Base-by-base conservation (phyloP, 2,888 invertebrate species). In the Chaetogeoica ovagalla region DNA sequence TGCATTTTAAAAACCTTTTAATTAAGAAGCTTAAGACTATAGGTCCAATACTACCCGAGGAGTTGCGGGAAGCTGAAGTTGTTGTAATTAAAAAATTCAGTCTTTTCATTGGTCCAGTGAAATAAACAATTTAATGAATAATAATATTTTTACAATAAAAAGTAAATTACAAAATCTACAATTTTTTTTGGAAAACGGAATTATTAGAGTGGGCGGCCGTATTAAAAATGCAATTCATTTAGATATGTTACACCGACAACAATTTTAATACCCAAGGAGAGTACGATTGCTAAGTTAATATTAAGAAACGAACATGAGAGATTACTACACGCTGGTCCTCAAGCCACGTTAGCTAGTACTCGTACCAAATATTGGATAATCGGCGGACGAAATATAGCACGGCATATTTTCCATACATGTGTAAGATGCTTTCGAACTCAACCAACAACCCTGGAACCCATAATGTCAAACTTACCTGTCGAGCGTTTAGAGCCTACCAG, bases 281-380 rank as follows among this genome's bases (percentile, higher is more conserved):
- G 15, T n/a, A 2, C 30, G 13, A 55, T 70, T n/a, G 37, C 69
- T 8, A 59, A 43, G 6, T 72, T 60, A 60, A 60, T 72, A 72
- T 17, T 60, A 21, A 17, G 3, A 3, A 72, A 43, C 17, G 71
- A 72, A 43, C 43, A 72, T 5, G 23, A 43, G 13, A 0, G 6
- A 11, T 11, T 72, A 1, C 2, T 23, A 0, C 59, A 71, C 17
- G 39, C 59, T 0, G 71, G 59, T 21, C 70, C 70, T 0, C 70
- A 70, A 57, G 57, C 57, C 0, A 70, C 39, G 57, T 17, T 70
- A 8, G 70, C 57, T 0, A 37, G 39, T 39, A n/a, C 37, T 1
- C 19, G 57, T n/a, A 13, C 37, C 1, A 70, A 70, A n/a, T 70
- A 70, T 39, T 70, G 70, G 70, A 70, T 70, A 37, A 70, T 70